phyloP scores from a whole-genome alignment of 2,797 vertebrate genomes.

The Phaenicophaeus curvirostris region DNA sequence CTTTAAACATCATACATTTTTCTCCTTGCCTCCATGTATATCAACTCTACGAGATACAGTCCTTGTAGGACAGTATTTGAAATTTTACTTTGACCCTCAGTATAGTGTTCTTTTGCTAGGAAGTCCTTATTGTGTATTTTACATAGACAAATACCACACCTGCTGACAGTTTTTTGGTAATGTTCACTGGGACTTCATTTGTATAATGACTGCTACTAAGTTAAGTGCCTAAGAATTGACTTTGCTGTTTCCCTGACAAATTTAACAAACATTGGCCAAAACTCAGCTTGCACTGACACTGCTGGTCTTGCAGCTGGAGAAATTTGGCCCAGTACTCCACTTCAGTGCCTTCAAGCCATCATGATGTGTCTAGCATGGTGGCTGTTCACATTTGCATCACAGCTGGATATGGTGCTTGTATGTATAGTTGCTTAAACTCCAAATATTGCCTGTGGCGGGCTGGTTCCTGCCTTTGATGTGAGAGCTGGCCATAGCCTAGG shows the following conservation, averaged over 20 bases:
- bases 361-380: background rate
- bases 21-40: rapidly evolving
- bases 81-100: background rate
- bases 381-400: background rate
- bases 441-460: background rate
- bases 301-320: slow-evolving; percentile 22
- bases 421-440: background rate
- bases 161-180: background rate
- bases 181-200: background rate
- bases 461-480: background rate
- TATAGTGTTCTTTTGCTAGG: background rate
- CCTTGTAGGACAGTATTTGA: background rate
- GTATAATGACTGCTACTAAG: background rate
- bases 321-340: background rate
- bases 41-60: background rate
- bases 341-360: background rate
- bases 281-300: background rate
- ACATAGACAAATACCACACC: background rate
- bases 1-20: background rate
- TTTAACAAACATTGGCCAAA: background rate
- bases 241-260: slow-evolving; percentile 11
- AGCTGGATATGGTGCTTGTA: background rate
- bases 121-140: background rate
- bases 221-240: background rate
- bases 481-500: background rate